Percentiles rank a stretch among this genome's conserved stretches.
Conservation (phyloP, 2,113 vertebrate species). For the Ctenomys sociabilis region DNA sequence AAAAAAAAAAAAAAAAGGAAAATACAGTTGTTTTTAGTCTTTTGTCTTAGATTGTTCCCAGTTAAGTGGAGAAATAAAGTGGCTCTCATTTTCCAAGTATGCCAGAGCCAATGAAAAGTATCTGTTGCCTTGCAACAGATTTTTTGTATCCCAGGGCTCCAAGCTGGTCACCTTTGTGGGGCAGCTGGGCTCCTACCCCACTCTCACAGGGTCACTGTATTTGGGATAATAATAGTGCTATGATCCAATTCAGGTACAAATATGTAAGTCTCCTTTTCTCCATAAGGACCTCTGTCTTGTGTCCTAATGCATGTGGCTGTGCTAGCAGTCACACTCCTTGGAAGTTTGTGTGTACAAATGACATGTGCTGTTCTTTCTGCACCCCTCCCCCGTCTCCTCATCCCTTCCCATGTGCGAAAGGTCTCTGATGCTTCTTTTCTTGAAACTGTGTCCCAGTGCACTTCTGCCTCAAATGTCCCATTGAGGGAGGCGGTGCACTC, state of each 20-base stretch:
- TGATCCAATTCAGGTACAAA: background rate
- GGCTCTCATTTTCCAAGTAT: background rate
- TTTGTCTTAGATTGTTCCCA: conserved; percentile 23
- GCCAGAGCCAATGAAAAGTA: background rate
- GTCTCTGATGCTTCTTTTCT: background rate
- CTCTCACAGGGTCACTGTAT: background rate
- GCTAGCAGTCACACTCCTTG: background rate
- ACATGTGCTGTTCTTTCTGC: background rate
- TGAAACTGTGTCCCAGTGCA: background rate
- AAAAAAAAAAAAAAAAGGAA: background rate
- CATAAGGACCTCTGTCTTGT: background rate
- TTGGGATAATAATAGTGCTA: background rate
- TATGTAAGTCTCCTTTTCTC: background rate
- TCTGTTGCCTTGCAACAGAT: background rate
- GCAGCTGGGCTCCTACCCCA: background rate
- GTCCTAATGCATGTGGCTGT: background rate
- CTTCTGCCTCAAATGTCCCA: background rate
- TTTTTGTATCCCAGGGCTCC: background rate
- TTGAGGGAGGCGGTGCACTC: background rate
- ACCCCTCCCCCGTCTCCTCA: rapidly evolving
- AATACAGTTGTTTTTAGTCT: background rate
- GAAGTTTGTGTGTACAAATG: rapidly evolving
- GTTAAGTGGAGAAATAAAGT: background rate
- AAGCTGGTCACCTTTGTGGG: background rate
- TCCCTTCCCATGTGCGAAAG: background rate